Evolutionary conservation across 2,888 invertebrate species (phyloP).

Genomic region (Sicus ferrugineus): DNA sequence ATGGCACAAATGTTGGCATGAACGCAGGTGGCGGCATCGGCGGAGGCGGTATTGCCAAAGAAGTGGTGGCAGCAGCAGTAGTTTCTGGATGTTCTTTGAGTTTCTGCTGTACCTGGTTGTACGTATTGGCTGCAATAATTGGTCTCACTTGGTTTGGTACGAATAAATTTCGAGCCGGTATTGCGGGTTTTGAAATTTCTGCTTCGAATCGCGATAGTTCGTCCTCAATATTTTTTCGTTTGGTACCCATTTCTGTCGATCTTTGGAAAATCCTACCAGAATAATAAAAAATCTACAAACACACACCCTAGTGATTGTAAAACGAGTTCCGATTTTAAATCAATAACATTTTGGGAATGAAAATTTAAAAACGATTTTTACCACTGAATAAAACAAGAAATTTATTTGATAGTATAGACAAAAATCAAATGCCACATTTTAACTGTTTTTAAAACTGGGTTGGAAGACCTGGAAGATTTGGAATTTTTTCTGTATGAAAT

Average conservation of each 20-base stretch:
- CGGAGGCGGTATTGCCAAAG: slow-evolving; percentile 56
- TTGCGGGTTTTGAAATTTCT: slow-evolving; percentile 76
- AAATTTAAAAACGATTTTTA: too few species aligned
- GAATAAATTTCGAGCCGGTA: slow-evolving; percentile 59
- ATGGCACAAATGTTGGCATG: slow-evolving; percentile 63
- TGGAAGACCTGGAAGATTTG: too few species aligned
- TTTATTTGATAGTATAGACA: too few species aligned
- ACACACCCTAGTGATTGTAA: too few species aligned
- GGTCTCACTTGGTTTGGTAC: slow-evolving; percentile 68
- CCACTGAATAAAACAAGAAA: too few species aligned
- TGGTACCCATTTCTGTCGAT: slow-evolving; percentile 61
- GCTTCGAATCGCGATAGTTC: slow-evolving; percentile 93
- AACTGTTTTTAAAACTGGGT: too few species aligned
- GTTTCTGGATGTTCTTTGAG: slow-evolving; percentile 67
- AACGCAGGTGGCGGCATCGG: slow-evolving; percentile 62
- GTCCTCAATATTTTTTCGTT: slow-evolving; percentile 79
- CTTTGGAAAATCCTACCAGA: too few species aligned
- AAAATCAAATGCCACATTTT: too few species aligned
- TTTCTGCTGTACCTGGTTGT: slow-evolving; percentile 74
- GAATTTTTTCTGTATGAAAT: too few species aligned
- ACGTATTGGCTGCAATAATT: slow-evolving; percentile 78
- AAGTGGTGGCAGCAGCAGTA: slow-evolving; percentile 19
- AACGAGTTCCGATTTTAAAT: too few species aligned
- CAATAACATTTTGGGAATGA: too few species aligned
- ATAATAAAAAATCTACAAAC: too few species aligned